A percentile compares a stretch with the other conserved stretches of the same genome.
These are phyloP conservation scores for Zelleria hepariella DNA, from an alignment of 2,888 invertebrate genomes.

Conservation along the genomic window DNA sequence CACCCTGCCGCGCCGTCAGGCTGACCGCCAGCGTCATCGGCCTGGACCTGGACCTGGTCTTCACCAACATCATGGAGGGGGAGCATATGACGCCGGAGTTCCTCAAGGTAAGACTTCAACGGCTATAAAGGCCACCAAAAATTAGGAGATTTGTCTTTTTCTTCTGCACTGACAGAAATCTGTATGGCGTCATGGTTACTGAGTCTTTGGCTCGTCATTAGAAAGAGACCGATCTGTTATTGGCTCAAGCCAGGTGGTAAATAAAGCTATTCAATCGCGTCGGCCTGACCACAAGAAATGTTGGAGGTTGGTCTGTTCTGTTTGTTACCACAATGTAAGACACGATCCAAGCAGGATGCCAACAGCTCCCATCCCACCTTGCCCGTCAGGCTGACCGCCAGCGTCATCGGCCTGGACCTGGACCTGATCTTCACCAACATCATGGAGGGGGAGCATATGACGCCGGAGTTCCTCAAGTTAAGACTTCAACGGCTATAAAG, in stretches of 20 bases:
- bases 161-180: too few relatives aligned
- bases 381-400: slow-evolving; percentile 76
- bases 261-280: too few relatives aligned
- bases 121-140: too few relatives aligned
- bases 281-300: too few relatives aligned
- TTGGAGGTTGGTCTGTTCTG: too few relatives aligned
- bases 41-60: slow-evolving; percentile 74
- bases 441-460: slow-evolving; percentile 72
- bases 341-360: slow-evolving; percentile 60
- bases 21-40: slow-evolving; percentile 75
- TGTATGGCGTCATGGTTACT: too few relatives aligned
- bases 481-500: too few relatives aligned
- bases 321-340: too few relatives aligned
- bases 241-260: too few relatives aligned
- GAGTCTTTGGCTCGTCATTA: too few relatives aligned
- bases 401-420: slow-evolving; percentile 73
- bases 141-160: too few relatives aligned
- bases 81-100: slow-evolving; percentile 77
- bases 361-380: slow-evolving; percentile 68
- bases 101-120: slow-evolving; percentile 74
- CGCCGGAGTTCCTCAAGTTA: slow-evolving; percentile 78
- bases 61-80: slow-evolving; percentile 71
- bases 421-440: slow-evolving; percentile 74
- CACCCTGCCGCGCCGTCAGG: slow-evolving; percentile 75
- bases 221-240: too few relatives aligned